A percentile compares a stretch with the other conserved stretches of the same genome.
Conservation (phyloP, 2,113 vertebrate genomes). For the Hypocryptadius cinnamomeus region DNA sequence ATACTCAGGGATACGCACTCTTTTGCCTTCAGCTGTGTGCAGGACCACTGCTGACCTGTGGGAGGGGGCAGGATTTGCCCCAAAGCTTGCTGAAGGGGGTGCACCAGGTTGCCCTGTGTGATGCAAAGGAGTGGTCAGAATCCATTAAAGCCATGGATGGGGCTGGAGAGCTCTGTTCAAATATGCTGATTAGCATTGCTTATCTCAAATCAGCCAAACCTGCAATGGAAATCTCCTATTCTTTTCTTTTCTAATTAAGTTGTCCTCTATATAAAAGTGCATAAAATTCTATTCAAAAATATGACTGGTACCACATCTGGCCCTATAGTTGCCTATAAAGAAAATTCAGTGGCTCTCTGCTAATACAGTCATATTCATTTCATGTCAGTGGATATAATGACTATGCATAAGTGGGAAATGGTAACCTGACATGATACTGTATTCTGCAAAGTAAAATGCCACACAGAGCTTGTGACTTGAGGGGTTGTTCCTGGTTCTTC, state of each 20-base stretch:
- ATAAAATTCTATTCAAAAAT: neutral
- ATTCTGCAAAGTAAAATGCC: neutral
- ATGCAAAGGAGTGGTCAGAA: neutral
- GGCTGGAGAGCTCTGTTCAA: neutral
- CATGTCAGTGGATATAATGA: neutral
- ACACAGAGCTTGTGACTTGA: neutral
- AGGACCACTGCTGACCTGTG: neutral
- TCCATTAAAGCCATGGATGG: neutral
- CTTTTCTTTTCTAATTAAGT: neutral
- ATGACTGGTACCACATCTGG: neutral
- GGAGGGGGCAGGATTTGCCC: neutral
- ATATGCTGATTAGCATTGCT: neutral
- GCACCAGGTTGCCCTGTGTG: neutral
- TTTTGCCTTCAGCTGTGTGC: neutral
- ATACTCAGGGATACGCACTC: neutral
- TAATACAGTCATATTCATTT: neutral
- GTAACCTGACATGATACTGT: neutral
- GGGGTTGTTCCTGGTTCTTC: neutral
- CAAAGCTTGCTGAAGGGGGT: neutral
- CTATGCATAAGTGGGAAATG: neutral
- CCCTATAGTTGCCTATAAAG: neutral
- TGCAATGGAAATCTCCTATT: neutral
- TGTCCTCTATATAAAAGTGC: neutral
- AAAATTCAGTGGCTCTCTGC: neutral
- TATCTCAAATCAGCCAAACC: neutral